These are phyloP conservation scores for Geodia barretti DNA, from an alignment of 37 sponge, comb jelly and placozoan genomes.

Conservation along the genomic window DNA sequence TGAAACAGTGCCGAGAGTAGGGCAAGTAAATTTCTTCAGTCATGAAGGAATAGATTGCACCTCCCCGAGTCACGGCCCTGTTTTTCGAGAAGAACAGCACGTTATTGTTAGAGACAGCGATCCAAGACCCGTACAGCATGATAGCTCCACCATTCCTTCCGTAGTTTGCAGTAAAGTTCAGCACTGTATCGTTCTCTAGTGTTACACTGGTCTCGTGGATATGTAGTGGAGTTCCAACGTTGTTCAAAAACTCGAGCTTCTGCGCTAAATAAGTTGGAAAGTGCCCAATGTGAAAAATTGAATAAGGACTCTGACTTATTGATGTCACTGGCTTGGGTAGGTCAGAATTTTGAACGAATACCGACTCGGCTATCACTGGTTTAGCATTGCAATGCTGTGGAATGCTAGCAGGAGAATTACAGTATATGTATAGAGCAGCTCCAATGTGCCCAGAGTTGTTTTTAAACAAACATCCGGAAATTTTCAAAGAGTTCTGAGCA, in stretches of 20 bases:
- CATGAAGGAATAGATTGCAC: constrained; percentile 26
- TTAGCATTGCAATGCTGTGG: not conserved
- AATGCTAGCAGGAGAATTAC: not conserved
- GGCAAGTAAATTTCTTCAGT: constrained; percentile 22
- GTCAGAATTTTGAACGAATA: not conserved
- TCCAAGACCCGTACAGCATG: constrained; percentile 7
- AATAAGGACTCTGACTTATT: not conserved
- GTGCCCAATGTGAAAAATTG: constrained; percentile 36
- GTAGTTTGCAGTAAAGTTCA: constrained; percentile 8
- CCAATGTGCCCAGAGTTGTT: constrained; percentile 28
- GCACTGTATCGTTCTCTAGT: not conserved
- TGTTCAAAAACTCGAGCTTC: constrained; percentile 1
- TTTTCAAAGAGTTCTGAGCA: not conserved
- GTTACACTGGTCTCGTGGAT: constrained; percentile 3
- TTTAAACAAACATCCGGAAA: not conserved
- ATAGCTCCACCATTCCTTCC: constrained; percentile 46
- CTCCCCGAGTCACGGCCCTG: constrained; percentile 25
- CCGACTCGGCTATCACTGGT: not conserved
- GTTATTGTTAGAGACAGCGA: not conserved
- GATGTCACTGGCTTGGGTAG: not conserved
- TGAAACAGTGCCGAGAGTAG: constrained; percentile 48
- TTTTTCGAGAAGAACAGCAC: constrained; percentile 12
- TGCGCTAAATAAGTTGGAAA: constrained; percentile 24
- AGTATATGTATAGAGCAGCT: constrained; percentile 27
- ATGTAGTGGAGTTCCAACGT: constrained; percentile 40